Percentiles rank a stretch among this genome's conserved stretches.
These are phyloP conservation scores for Ferdinandea cuprea DNA, from an alignment of 2,888 invertebrate genomes.

Conservation along the genomic window DNA sequence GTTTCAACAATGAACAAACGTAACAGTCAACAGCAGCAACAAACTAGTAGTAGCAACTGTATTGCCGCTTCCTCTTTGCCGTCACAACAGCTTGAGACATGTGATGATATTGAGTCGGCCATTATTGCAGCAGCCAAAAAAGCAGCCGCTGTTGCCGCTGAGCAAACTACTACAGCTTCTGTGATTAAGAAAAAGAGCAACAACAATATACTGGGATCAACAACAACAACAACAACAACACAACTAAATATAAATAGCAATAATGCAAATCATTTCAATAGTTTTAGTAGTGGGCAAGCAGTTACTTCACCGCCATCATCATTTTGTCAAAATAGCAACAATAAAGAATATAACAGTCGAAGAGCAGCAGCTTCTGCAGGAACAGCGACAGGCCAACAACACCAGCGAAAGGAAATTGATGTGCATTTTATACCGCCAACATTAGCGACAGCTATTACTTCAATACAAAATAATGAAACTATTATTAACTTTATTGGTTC, in stretches of 20 bases:
- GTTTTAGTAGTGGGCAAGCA: conserved; percentile 46
- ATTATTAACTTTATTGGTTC: conserved; percentile 86
- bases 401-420: conserved; percentile 77
- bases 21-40: conserved; percentile 74
- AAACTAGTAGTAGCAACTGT: conserved; percentile 55
- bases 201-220: conserved; percentile 58
- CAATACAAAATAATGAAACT: conserved; percentile 84
- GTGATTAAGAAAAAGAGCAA: conserved; percentile 57
- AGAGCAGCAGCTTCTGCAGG: conserved; percentile 56
- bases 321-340: conserved; percentile 30
- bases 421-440: conserved; percentile 80
- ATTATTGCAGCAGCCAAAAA: conserved; percentile 81
- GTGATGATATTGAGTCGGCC: conserved; percentile 81
- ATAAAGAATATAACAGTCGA: conserved; percentile 40
- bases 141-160: conserved; percentile 77
- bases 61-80: conserved; percentile 37
- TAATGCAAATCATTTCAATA: conserved; percentile 55
- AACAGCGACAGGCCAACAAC: conserved; percentile 75
- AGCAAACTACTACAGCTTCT: conserved; percentile 59
- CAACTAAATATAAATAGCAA: conserved; percentile 56
- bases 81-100: conserved; percentile 80
- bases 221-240: conserved; percentile 51
- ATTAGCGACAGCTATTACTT: conserved; percentile 80
- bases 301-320: conserved; percentile 53
- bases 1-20: conserved; percentile 71